Conservation (phyloP, 1,140 invertebrate species). For the Drosophila grimshawi region DNA sequence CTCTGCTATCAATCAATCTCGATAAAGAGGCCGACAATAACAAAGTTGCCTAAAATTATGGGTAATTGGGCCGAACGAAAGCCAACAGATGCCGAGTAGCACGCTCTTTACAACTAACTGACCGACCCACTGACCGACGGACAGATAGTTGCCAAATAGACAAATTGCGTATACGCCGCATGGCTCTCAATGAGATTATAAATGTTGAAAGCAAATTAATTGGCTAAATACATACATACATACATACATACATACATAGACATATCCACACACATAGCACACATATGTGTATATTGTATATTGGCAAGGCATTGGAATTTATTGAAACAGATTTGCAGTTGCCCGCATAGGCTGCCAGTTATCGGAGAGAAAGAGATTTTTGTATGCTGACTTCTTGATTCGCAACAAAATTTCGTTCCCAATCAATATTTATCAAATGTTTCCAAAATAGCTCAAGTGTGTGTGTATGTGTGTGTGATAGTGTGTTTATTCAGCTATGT, state of each 20-base stretch:
- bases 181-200: neutral
- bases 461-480: neutral
- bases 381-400: conserved; percentile 1
- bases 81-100: neutral
- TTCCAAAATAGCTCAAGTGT: neutral
- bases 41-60: neutral
- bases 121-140: neutral
- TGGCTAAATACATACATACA: neutral
- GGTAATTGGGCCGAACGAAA: neutral
- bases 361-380: neutral
- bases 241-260: neutral
- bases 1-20: neutral
- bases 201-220: conserved; percentile 11
- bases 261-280: neutral
- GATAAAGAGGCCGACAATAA: neutral
- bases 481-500: conserved; percentile 29
- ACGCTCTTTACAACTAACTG: neutral
- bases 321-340: conserved; percentile 7
- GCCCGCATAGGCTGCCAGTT: neutral
- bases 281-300: neutral
- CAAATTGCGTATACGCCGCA: conserved; percentile 9
- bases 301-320: conserved; percentile 12
- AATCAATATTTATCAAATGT: conserved; percentile 28
- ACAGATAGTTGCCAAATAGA: conserved; percentile 8
- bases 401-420: conserved; percentile 15